phyloP scores from a whole-genome alignment of 2,888 invertebrate species.

The Microctonus brassicae region DNA sequence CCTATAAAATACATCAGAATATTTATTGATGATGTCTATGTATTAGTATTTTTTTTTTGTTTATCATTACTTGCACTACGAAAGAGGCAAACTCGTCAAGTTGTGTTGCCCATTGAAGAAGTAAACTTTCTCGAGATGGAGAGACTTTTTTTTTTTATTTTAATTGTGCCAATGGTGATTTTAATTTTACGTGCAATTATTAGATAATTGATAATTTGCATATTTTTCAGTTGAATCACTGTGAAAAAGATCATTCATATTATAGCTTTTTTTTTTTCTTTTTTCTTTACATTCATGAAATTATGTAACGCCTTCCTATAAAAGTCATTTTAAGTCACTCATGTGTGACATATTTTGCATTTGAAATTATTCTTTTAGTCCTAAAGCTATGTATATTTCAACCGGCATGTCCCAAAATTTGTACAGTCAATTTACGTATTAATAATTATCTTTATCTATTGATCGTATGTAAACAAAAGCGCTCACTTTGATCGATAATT shows the following conservation, averaged over 20 bases:
- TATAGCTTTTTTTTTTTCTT: not conserved
- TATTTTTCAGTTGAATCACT: slow-evolving; percentile 1
- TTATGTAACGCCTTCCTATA: slow-evolving; percentile 2
- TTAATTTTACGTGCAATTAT: slow-evolving; percentile 12
- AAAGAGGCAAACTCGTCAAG: not conserved
- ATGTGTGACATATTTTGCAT: not conserved
- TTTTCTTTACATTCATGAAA: not conserved
- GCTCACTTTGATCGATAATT: not conserved
- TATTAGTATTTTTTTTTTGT: slow-evolving; percentile 6
- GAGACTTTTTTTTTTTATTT: not conserved
- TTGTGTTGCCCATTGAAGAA: not conserved
- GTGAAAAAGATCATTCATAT: not conserved
- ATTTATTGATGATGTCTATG: not conserved
- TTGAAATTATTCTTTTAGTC: slow-evolving; percentile 1
- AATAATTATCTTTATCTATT: not conserved
- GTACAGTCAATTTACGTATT: slow-evolving; percentile 31
- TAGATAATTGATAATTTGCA: not conserved
- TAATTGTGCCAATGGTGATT: slow-evolving; percentile 19
- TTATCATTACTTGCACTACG: not conserved
- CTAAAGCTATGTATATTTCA: slow-evolving; percentile 21
- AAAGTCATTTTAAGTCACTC: not conserved
- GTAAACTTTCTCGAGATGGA: not conserved
- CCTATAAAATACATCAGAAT: not conserved
- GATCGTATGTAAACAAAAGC: slow-evolving; percentile 13
- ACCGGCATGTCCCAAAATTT: slow-evolving; percentile 1